Evolutionary conservation across 2,888 invertebrate species (phyloP), one percentile per base, ranked within the genome.

Genomic region (Phoronis australis): DNA sequence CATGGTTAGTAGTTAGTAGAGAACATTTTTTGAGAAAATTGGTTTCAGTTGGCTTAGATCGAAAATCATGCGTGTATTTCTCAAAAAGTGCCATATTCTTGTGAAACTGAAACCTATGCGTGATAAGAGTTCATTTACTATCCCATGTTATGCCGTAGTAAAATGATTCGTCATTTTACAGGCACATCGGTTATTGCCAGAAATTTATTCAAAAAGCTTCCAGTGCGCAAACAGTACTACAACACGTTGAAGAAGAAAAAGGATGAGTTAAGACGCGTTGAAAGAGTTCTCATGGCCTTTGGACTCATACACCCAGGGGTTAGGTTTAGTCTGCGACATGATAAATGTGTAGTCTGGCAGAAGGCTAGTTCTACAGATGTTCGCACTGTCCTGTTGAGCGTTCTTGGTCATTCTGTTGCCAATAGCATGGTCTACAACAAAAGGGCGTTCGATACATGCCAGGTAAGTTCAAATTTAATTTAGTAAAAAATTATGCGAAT

Each of bases 211-310:
- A 78, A 78, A 60, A 79, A 80, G 51, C 59, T 83, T 21, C 83
- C 83, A 18, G 84, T 84, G 0, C 71, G 84, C 18, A 77, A 79
- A 54, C 82, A 83, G 65, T 77, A 76, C 51, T 76, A 81, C 47
- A 78, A 69, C 46, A 74, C 76, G 23, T 61, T 67, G 1, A 80
- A 77, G 49, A 76, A 74, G 54, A 71, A 77, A 26, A 77, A 71
- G 52, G 81, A 82, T 45, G 82, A 82, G 52, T 56, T 83, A 24
- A 82, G 80, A 62, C 76, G 71, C 47, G 70, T 82, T 5, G 83
- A 83, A 66, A 74, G 67, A 21, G 60, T 82, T 2, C 64, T 84
- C 12, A 79, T 80, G 62, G 71, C 75, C 2, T 80, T 79, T 59
- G 79, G 79, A 2, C 71, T 83, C 39, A 80, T 82, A 44, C 76